Evolutionary conservation across 37 sponge, comb jelly and placozoan species (phyloP), one percentile per base, ranked within the genome.

Genomic region (Agelas oroides): DNA sequence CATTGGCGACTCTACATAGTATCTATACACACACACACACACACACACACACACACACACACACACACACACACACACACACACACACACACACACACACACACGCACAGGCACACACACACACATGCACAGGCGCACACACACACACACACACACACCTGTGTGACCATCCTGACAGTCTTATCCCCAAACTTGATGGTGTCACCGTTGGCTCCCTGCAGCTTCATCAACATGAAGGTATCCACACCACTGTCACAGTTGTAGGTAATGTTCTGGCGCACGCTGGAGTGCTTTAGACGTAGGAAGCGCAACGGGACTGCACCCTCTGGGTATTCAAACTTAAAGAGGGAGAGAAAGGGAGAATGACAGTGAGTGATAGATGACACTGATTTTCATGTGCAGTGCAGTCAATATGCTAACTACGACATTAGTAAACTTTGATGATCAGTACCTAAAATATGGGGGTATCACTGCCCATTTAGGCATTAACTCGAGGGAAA

Each of bases 181-280:
- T 88, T 88, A 75, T 81, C 88, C 11, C 67, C 75, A 65, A 74
- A 88, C 2, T 66, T 32, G 76, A 88, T 55, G 19, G 67, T 66
- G 33, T 39, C 76, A 19, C 88, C 88, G 68, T 88, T 70, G 55
- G 68, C 71, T 59, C 71, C 84, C 37, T 53, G 84, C 21, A 89
- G 68, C 53, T 70, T 37, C 30, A 89, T 70, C 71, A 71, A 28
- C 55, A 61, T 63, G 71, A 89, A 89, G 65, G 54, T 65, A 30
- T 89, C 84, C 19, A 71, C 72, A 38, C 89, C 89, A 77, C 72
- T 53, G 56, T 71, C 70, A 61, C 84, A 83, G 77, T 82, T 34
- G 76, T 82, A 89, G 70, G 89, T 89, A 63, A 89, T 77, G 73
- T 83, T 89, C 88, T 88, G 88, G 53, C 88, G 81, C 36, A 81